A percentile compares a stretch with the other conserved stretches of the same genome.
phyloP scores from a whole-genome alignment of 2,113 vertebrate genomes.

The Apus apus region DNA sequence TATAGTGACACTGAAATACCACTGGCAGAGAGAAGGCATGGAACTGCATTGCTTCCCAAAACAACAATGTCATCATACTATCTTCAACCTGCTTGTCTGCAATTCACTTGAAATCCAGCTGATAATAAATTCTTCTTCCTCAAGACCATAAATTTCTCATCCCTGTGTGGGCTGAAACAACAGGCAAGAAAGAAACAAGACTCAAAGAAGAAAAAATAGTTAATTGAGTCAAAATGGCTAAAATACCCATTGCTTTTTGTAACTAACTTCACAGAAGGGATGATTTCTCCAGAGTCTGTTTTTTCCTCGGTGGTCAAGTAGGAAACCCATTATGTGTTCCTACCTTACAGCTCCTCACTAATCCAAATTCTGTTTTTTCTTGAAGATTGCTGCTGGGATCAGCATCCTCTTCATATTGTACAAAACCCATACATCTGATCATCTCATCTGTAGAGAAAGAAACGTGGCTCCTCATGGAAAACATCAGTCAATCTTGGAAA shows the following conservation, averaged over 20 bases:
- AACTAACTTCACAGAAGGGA: not conserved
- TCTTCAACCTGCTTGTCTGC: not conserved
- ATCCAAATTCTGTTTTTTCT: not conserved
- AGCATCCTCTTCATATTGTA: not conserved
- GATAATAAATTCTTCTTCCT: not conserved
- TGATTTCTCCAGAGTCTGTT: not conserved
- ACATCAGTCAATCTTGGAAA: not conserved
- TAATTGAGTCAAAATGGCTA: not conserved
- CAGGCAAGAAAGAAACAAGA: not conserved
- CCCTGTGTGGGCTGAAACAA: not conserved
- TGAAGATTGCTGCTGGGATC: not conserved
- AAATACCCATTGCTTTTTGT: not conserved
- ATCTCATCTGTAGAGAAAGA: not conserved
- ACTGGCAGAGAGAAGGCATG: not conserved
- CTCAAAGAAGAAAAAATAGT: not conserved
- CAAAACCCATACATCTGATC: not conserved
- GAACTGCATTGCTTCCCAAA: not conserved
- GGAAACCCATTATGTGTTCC: not conserved
- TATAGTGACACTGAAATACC: not conserved
- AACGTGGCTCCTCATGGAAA: not conserved
- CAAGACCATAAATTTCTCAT: not conserved
- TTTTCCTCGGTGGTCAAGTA: not conserved
- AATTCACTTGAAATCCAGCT: not conserved
- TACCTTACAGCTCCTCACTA: not conserved
- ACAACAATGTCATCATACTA: fast-evolving